Base-by-base conservation (phyloP, 2,113 vertebrate species). In the Cheilinus undulatus region DNA sequence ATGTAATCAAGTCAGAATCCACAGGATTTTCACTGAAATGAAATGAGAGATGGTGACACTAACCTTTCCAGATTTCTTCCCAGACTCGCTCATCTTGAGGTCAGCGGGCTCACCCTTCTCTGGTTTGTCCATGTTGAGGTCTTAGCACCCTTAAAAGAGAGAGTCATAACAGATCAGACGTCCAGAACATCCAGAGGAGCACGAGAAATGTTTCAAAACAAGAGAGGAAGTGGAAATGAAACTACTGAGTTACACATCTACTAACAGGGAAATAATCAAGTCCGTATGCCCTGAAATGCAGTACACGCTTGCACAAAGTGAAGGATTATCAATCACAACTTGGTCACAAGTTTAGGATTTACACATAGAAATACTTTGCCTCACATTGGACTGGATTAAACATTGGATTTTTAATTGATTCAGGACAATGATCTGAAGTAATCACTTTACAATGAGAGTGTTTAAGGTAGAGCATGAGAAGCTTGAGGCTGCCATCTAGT, bases 401-500 rank as follows among this genome's bases (percentile, higher is more conserved):
- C 14, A 46, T 5, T 22, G 22, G 5, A 52, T 42, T 64, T 60
- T 50, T 43, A 22, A 19, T 2, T 8, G 60, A 2, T 22, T 36
- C n/a, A 6, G 36, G 49, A 73, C 14, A 60, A 53, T 50, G 14
- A 10, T 57, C 32, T 34, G 6, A 6, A 26, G 23, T 12, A 7
- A 5, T 46, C 40, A 46, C 17, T 23, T 7, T 0, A 3, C 8
- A 12, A 45, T 7, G 2, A 11, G 15, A 42, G 1, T 34, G 22
- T 3, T 6, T 9, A 7, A 49, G 0, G 51, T 14, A 50, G 28
- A 13, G 45, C 50, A 65, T 7, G 2, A 26, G 62, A 57, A 72
- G 74, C 46, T 24, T 43, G 20, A 83, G 56, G 48, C 49, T 86
- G 73, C 70, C 85, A 80, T 63, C 89, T 69, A 73, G 64, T 84